Evolutionary conservation across 1,140 invertebrate species (phyloP), one percentile per base, ranked within the genome.

Genomic region (Teleopsis dalmanni): DNA sequence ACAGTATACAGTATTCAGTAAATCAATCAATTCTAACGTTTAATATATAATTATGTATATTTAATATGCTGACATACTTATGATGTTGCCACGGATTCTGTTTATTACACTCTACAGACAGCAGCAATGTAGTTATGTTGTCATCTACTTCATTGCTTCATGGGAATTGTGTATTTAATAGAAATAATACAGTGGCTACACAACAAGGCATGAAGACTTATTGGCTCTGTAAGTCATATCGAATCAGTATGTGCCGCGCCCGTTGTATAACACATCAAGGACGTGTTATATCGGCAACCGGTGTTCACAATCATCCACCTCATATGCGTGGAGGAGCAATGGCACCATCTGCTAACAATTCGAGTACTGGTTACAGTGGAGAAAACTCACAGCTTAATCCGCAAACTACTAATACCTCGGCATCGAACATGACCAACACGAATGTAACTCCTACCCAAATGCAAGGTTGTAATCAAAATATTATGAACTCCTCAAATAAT

Each of bases 141-240:
- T 69, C 67, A 21, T 67, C 68, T 29, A 71, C 68, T n/a, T 70
- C 67, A 19, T 52, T 71, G 51, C 58, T 71, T 18, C 68, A 71
- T 53, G 68, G 63, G 42, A 69, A 67, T 37, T 70, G 67, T 52
- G 65, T 71, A 23, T 71, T 71, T 43, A 71, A 71, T 52, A 61
- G 68, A 33, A 71, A 71, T 54, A 71, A 71, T 54, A 71, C 68
- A 29, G 68, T 71, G 25, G 68, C 68, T 50, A 71, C 68, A 29
- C 68, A 71, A 49, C 68, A 71, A 57, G 68, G 68, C 47, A 70
- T 71, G 67, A 71, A 71, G 63, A 71, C 68, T 25, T 71, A 71
- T 47, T 71, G 68, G 68, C 56, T 71, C 35, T 71, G 68, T 52
- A 71, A 71, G 42, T 69, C 67, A 9, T 71, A 71, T 54, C 62